These are phyloP conservation scores for Paradisaea rubra DNA, from an alignment of 2,113 vertebrate species.

Conservation along the genomic window DNA sequence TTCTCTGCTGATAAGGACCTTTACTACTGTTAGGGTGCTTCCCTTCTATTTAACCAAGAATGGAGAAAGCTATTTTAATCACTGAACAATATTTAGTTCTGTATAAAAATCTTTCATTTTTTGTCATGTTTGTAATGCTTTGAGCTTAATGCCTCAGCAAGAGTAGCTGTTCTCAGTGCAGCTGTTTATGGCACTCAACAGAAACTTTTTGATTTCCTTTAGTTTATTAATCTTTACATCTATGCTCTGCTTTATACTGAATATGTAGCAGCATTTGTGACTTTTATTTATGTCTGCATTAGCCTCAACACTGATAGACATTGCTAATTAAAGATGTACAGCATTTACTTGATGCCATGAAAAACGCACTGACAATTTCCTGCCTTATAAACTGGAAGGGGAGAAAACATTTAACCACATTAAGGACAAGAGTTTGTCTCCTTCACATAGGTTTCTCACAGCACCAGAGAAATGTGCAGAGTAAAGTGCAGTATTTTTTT, in stretches of 20 bases:
- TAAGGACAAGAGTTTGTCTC: background rate
- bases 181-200: background rate
- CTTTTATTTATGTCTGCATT: constrained; percentile 9
- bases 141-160: constrained; percentile 17
- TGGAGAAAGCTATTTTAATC: constrained; percentile 52
- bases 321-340: constrained; percentile 19
- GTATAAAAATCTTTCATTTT: constrained; percentile 36
- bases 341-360: background rate
- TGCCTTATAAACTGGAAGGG: background rate
- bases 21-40: constrained; percentile 46
- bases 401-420: constrained; percentile 9
- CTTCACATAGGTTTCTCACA: background rate
- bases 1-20: constrained; percentile 53
- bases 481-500: background rate
- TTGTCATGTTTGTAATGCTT: constrained; percentile 26
- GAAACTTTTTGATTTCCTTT: constrained; percentile 40
- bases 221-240: constrained; percentile 45
- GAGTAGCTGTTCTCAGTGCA: background rate
- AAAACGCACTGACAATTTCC: background rate
- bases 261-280: background rate
- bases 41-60: constrained; percentile 52
- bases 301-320: background rate
- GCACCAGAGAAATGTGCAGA: background rate
- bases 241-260: background rate
- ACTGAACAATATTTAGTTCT: constrained; percentile 44